Conservation (phyloP, 2,797 vertebrate species). For the Orientallactaga sibirica region DNA sequence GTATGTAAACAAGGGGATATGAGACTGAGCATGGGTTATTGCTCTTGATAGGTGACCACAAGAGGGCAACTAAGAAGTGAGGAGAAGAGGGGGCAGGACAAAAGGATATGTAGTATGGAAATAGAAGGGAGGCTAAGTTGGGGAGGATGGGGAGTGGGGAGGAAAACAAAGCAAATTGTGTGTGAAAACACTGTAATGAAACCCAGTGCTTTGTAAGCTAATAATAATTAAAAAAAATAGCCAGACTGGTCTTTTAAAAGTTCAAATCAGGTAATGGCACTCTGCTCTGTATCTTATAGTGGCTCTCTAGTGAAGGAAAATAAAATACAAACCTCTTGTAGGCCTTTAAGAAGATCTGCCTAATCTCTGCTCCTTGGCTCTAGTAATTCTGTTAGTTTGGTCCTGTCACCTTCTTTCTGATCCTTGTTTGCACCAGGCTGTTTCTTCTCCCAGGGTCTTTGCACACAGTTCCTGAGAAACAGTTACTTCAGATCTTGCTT, state of each 20-base stretch:
- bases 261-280: neutral
- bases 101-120: too few relatives aligned
- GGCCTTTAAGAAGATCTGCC: neutral
- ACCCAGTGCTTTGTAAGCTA: too few relatives aligned
- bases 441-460: conserved; percentile 8
- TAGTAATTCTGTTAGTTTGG: too few relatives aligned
- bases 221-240: neutral
- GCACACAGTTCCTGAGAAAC: neutral
- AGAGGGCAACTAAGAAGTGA: too few relatives aligned
- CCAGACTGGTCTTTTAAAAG: neutral
- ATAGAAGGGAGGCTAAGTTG: too few relatives aligned
- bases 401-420: neutral
- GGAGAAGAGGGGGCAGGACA: too few relatives aligned
- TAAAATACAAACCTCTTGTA: neutral
- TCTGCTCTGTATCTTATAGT: neutral
- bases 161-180: too few relatives aligned
- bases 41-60: too few relatives aligned
- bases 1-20: too few relatives aligned
- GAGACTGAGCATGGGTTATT: too few relatives aligned
- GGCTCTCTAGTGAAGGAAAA: neutral
- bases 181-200: too few relatives aligned
- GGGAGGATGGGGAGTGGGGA: too few relatives aligned
- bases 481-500: neutral
- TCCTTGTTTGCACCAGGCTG: neutral
- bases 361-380: neutral